phyloP scores from a whole-genome alignment of 1,140 invertebrate genomes.

The Drosophila teissieri region DNA sequence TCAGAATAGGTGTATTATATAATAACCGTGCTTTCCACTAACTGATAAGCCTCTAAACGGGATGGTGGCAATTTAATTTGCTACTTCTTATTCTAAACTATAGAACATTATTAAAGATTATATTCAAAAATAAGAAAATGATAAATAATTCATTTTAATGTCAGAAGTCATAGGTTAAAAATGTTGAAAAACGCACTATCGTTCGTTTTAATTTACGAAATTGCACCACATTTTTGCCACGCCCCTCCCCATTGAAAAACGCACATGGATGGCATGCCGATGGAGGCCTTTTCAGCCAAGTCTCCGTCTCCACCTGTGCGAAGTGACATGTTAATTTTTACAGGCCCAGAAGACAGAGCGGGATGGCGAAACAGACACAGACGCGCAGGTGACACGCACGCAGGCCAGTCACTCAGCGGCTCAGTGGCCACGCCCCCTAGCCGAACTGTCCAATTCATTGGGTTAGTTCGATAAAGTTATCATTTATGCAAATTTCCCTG shows the following conservation, averaged over 20 bases:
- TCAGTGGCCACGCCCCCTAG: conserved; percentile 59
- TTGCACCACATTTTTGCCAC: conserved; percentile 43
- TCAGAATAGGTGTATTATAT: conserved; percentile 42
- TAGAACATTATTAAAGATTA: not conserved
- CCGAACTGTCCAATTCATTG: conserved; percentile 57
- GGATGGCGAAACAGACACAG: conserved; percentile 38
- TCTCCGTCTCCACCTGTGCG: conserved; percentile 35
- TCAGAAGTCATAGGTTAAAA: too few relatives aligned
- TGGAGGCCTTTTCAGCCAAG: conserved; percentile 8
- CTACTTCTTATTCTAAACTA: not conserved
- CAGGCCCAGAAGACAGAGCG: conserved; percentile 50
- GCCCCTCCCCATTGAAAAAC: conserved; percentile 27
- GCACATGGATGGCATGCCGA: conserved; percentile 28
- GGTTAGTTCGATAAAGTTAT: conserved; percentile 73
- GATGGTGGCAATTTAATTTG: not conserved
- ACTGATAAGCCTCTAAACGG: not conserved
- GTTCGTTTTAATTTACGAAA: not conserved
- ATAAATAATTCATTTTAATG: too few relatives aligned
- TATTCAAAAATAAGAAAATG: not conserved
- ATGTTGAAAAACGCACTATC: too few relatives aligned
- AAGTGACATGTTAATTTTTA: conserved; percentile 73
- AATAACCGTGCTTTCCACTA: conserved; percentile 18
- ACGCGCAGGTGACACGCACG: conserved; percentile 49
- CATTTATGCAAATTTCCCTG: conserved; percentile 77
- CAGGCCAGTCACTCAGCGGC: conserved; percentile 45